Evolutionary conservation across 2,888 invertebrate species (phyloP), one percentile per base, ranked within the genome.

Genomic region (Synanthedon andrenaeformis): DNA sequence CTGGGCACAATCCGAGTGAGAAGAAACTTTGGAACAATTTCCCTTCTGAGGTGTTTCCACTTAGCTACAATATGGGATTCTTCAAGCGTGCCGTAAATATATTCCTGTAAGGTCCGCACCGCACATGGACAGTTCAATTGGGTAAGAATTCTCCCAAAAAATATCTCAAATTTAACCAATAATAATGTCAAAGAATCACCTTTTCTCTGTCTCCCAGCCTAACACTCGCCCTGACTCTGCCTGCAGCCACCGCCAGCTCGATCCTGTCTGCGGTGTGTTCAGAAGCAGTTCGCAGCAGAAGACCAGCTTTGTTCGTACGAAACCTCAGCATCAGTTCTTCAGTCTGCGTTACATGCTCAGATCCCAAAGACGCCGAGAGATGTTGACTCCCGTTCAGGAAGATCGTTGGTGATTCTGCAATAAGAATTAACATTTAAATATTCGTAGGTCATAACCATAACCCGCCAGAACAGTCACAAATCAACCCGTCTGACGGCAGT

Each of bases 371-470:
- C 4, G 95, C 91, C 42, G 92, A 91, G 84, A 97, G 91, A 72
- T 95, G 95, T 74, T 97, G 96, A 23, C 94, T 93, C 42, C 96
- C 97, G 71, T 97, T 96, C 69, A 97, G 92, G 67, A 91, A 93
- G 58, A 98, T 87, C 2, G 96, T 96, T 6, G 96, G 92, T 0
- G 97, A 94, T 75, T 96, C 97, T 93, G 89, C 55, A 81, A 78
- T 12, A 5, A 10, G n/a, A 14, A 51, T 45, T 13, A n/a, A n/a
- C n/a, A n/a, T n/a, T n/a, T n/a, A n/a, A n/a, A n/a, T n/a, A n/a
- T n/a, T n/a, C n/a, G n/a, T n/a, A n/a, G n/a, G n/a, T n/a, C n/a
- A n/a, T n/a, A n/a, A n/a, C n/a, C n/a, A n/a, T n/a, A n/a, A n/a
- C 17, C 17, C 2, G 17, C 2, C 17, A 17, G 17, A 2, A 2